Base-by-base conservation (phyloP, 2,888 invertebrate genomes). In the Dermolepida albohirtum region DNA sequence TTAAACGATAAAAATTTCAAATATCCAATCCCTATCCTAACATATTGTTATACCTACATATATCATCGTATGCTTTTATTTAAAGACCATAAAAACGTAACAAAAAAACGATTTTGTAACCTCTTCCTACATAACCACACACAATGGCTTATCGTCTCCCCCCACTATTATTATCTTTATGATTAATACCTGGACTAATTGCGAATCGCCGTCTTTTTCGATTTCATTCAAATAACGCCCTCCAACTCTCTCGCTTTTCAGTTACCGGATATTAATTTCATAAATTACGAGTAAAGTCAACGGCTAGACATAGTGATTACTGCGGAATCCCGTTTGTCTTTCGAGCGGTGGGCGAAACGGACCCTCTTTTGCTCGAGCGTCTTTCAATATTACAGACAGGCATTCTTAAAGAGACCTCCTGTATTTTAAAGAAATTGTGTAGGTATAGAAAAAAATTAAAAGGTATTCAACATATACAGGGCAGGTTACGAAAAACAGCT, bases 221-320 rank as follows among this genome's bases (percentile, higher is more conserved):
- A 67, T 64, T 47, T 43, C 70, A 72, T 70, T 69, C 12, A 63
- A 50, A 68, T 22, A 64, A 34, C 34, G 34, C 34, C 34, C 55
- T 62, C 71, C 67, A 65, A 66, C 72, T 68, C 64, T 51, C 55
- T 70, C 68, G 69, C 71, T 71, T 41, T 73, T 73, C 70, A 72
- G 65, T 72, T 69, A 64, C 73, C 76, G 76, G 76, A 76, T 76
- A 76, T 76, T 80, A 81, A 80, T 80, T 79, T 79, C 79, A 81
- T 81, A 81, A 81, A 80, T 80, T 80, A 77, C 74, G 64, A 68
- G 43, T 14, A 34, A 39, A 59, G 72, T 73, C 69, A 72, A 73
- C 72, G 73, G 74, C 54, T 39, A 40, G 39, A 52, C 51, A 52
- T 12, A 8, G 34, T 34, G 66, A 52, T 52, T 52, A 52, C 12